Evolutionary conservation across 2,797 vertebrate species (phyloP).

Genomic region (Notolabrus celidotus): DNA sequence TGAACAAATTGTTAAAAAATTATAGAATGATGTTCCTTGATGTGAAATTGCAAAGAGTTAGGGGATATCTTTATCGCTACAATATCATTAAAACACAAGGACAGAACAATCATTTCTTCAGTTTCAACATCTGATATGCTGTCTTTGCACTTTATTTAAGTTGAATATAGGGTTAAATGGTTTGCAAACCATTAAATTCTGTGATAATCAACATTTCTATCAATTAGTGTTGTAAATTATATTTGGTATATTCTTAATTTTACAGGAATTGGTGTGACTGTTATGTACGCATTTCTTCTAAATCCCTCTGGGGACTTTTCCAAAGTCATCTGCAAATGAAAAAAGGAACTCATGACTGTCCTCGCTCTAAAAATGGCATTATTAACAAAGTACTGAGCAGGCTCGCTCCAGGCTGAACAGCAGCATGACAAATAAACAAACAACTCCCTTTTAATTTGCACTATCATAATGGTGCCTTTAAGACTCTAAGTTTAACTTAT

Average conservation of each 20-base stretch:
- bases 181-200: not conserved
- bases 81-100: no score
- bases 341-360: conserved; percentile 28
- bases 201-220: no score
- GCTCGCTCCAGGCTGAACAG: conserved; percentile 41
- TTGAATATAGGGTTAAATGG: not conserved
- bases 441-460: conserved; percentile 39
- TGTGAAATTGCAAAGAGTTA: no score
- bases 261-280: not conserved
- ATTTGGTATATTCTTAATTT: conserved; percentile 6
- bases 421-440: conserved; percentile 52
- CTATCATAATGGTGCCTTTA: conserved; percentile 23
- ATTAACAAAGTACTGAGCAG: conserved; percentile 29
- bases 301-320: conserved; percentile 13
- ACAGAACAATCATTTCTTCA: no score
- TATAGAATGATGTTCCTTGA: no score
- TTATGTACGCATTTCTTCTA: conserved; percentile 2
- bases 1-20: no score
- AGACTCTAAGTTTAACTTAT: conserved; percentile 22
- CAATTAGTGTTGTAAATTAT: not conserved
- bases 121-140: no score
- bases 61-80: no score
- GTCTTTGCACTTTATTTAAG: no score
- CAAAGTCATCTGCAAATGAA: conserved; percentile 33
- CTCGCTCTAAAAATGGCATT: conserved; percentile 33